These are phyloP conservation scores for Rhynchonema sp. DNA, from an alignment of 2,888 invertebrate genomes.

Conservation along the genomic window DNA sequence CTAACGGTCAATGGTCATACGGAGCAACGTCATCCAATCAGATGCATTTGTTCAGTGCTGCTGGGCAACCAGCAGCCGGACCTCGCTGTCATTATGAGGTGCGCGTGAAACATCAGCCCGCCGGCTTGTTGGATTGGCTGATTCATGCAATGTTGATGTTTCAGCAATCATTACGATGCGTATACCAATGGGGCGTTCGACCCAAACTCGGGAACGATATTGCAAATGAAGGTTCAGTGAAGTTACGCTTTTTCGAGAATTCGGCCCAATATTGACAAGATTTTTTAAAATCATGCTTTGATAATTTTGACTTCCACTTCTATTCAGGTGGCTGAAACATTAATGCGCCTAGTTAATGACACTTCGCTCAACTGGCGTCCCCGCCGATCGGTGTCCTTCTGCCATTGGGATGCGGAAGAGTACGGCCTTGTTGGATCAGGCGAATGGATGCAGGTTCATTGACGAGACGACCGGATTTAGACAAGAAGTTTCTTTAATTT, in stretches of 20 bases:
- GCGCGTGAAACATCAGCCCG: too few relatives aligned
- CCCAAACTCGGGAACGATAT: background rate
- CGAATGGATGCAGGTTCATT: background rate
- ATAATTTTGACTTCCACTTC: too few relatives aligned
- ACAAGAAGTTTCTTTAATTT: background rate
- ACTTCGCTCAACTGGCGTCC: conserved; percentile 38
- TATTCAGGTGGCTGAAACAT: too few relatives aligned
- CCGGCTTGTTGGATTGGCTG: too few relatives aligned
- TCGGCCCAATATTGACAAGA: too few relatives aligned
- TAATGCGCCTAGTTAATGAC: too few relatives aligned
- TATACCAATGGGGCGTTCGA: background rate
- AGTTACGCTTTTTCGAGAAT: too few relatives aligned
- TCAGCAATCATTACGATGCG: background rate
- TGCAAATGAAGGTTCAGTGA: background rate
- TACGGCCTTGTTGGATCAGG: conserved; percentile 24
- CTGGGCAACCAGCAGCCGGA: background rate
- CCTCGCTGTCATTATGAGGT: background rate
- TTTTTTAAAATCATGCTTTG: too few relatives aligned
- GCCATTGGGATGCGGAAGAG: conserved; percentile 37
- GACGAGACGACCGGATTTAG: background rate
- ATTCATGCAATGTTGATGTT: too few relatives aligned
- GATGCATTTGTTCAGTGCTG: background rate
- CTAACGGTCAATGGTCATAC: background rate
- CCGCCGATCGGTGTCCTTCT: conserved; percentile 29
- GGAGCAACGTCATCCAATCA: background rate